These are phyloP conservation scores for Apostichopus leukothele DNA, from an alignment of 53 echinoderm and acorn worm genomes.

Conservation along the genomic window DNA sequence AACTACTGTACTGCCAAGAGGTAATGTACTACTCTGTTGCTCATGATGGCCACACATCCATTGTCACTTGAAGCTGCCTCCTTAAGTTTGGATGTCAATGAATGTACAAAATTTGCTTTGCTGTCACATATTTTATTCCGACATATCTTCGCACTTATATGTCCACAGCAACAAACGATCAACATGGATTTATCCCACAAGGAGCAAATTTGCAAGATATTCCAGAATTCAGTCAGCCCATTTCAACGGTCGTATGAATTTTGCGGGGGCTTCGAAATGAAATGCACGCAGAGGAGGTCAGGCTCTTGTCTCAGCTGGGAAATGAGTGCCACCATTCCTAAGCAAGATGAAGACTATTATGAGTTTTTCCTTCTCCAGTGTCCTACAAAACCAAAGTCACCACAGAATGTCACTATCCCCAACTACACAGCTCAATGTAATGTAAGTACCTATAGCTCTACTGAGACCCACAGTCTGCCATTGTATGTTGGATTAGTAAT, in stretches of 20 bases:
- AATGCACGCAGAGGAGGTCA: not conserved
- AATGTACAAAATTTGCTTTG: too few species aligned
- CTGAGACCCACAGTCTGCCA: too few species aligned
- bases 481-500: too few species aligned
- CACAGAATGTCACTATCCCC: constrained; percentile 32
- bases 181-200: constrained; percentile 24
- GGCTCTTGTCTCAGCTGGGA: constrained; percentile 27
- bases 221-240: not conserved
- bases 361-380: constrained; percentile 81
- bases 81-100: too few species aligned
- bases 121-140: too few species aligned
- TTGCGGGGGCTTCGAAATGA: constrained; percentile 23
- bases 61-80: too few species aligned
- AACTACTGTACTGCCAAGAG: too few species aligned
- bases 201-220: constrained; percentile 40
- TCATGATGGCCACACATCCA: too few species aligned
- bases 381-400: constrained; percentile 53
- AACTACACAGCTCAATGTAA: constrained; percentile 56
- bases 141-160: too few species aligned
- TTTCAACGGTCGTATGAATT: constrained; percentile 16
- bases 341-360: constrained; percentile 47
- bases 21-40: too few species aligned
- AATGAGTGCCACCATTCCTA: constrained; percentile 18
- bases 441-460: constrained; percentile 16
- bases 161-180: constrained; percentile 26